Evolutionary conservation across 1,140 invertebrate genomes (phyloP), one percentile per base, ranked within the genome.

Genomic region (Aphelenchoides besseyi): DNA sequence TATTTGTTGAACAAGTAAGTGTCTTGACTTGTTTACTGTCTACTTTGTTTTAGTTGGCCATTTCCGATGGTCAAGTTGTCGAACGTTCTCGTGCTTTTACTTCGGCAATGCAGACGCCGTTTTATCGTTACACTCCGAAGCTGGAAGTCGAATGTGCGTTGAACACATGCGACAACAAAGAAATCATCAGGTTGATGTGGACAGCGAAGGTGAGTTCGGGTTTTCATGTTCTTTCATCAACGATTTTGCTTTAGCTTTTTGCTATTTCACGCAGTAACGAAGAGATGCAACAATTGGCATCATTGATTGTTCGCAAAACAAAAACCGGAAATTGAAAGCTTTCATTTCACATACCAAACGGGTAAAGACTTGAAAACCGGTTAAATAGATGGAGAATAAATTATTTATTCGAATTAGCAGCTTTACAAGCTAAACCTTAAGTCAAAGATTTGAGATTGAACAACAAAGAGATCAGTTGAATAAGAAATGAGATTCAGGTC

Each of bases 21-120:
- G 29, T 16, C 28, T 41, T 74, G 2, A 48, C 9, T 1, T 28
- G 28, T 72, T 73, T 54, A 1, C 54, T 61, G 41, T 69, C 8
- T 30, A 67, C 8, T 41, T 2, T 1, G 1, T 35, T 61, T 30
- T 3, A 74, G 72, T 30, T 75, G 2, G 37, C 76, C 5, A 63
- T 67, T 1, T 74, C 75, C 30, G 74, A 76, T 59, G 74, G 74
- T 28, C 55, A 75, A 59, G 75, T 78, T 30, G 74, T 78, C 1
- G 69, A 78, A 54, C 30, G 69, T 30, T 54, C 69, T 23, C 59
- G 66, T 28, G 64, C 29, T 33, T 55, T 66, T 18, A 41, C 68
- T 2, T 62, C 74, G 12, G 28, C 69, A 0, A 35, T 55, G 12
- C 28, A 57, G 28, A 57, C 66, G 8, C 74, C 74, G 30, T 78